phyloP scores from a whole-genome alignment of 2,113 vertebrate genomes.

The Madoqua kirkii region DNA sequence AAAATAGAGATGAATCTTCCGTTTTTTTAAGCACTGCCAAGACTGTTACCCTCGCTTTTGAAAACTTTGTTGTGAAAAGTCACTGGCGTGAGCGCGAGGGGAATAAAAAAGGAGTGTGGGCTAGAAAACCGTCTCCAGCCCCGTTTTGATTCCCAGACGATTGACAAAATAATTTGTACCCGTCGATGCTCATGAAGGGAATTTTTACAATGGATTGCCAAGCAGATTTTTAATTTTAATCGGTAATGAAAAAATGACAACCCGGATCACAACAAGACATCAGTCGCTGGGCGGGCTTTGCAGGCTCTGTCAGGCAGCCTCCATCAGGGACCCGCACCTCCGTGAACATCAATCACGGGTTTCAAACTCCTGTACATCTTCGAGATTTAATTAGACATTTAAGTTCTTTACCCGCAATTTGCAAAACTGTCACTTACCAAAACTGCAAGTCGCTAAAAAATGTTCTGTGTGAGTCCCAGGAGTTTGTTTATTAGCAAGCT shows the following conservation, averaged over 20 bases:
- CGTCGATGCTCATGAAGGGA: slow-evolving; percentile 89
- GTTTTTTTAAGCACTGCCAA: slow-evolving; percentile 73
- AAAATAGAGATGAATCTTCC: slow-evolving; percentile 56
- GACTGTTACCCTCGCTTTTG: slow-evolving; percentile 80
- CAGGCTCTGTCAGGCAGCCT: slow-evolving; percentile 93
- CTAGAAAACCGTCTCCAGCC: slow-evolving; percentile 79
- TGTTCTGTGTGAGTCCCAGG: slow-evolving; percentile 28
- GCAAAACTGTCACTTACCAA: slow-evolving; percentile 85
- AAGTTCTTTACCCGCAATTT: slow-evolving; percentile 86
- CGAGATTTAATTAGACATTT: slow-evolving; percentile 87
- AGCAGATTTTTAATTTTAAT: slow-evolving; percentile 98
- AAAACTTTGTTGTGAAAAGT: slow-evolving; percentile 84
- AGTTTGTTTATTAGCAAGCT: slow-evolving; percentile 37
- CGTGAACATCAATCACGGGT: slow-evolving; percentile 94
- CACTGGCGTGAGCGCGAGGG: slow-evolving; percentile 75
- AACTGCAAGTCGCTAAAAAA: slow-evolving; percentile 78
- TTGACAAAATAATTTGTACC: slow-evolving; percentile 99
- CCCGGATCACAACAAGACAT: slow-evolving; percentile 99
- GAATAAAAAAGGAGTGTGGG: slow-evolving; percentile 73
- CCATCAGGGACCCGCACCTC: slow-evolving; percentile 91
- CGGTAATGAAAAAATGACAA: slow-evolving; percentile 99
- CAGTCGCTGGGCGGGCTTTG: slow-evolving; percentile 92
- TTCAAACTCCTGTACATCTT: slow-evolving; percentile 84
- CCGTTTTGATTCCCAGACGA: slow-evolving; percentile 87
- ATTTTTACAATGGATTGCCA: slow-evolving; percentile 91